A percentile compares a stretch with the other conserved stretches of the same genome.
These are phyloP conservation scores for Clarias gariepinus DNA, from an alignment of 2,113 vertebrate genomes.

Conservation along the genomic window DNA sequence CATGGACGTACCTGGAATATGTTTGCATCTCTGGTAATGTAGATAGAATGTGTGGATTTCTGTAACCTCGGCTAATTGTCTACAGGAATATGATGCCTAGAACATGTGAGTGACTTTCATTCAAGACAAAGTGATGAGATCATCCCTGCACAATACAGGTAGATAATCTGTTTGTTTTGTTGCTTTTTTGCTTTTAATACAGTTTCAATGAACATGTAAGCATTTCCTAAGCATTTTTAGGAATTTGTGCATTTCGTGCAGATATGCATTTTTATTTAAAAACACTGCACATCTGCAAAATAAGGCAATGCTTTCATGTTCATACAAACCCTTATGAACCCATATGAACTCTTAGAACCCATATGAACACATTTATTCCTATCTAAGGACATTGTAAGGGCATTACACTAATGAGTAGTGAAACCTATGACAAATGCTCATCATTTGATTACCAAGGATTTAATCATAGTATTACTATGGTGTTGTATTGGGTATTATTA, in stretches of 20 bases:
- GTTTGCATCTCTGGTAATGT: not conserved
- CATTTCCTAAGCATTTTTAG: not conserved
- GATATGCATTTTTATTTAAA: too few relatives aligned
- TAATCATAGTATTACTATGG: not conserved
- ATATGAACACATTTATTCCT: not conserved
- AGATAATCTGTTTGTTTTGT: not conserved
- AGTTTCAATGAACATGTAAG: not conserved
- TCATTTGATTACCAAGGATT: not conserved
- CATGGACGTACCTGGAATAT: not conserved
- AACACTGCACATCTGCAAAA: too few relatives aligned
- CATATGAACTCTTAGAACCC: not conserved
- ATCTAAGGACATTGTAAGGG: not conserved
- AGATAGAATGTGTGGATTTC: not conserved
- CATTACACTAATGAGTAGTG: not conserved
- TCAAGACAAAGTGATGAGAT: conserved; percentile 60
- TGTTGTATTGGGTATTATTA: not conserved
- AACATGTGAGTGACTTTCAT: conserved; percentile 64
- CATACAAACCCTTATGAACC: too few relatives aligned
- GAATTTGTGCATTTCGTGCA: not conserved
- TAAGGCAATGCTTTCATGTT: too few relatives aligned
- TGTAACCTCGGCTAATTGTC: conserved; percentile 30
- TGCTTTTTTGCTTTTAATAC: not conserved
- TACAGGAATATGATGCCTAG: conserved; percentile 67
- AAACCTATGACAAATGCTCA: not conserved
- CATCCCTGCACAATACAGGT: conserved; percentile 54